These are phyloP conservation scores for Nansenia antarctica DNA, from an alignment of 2,113 vertebrate species.

Conservation along the genomic window DNA sequence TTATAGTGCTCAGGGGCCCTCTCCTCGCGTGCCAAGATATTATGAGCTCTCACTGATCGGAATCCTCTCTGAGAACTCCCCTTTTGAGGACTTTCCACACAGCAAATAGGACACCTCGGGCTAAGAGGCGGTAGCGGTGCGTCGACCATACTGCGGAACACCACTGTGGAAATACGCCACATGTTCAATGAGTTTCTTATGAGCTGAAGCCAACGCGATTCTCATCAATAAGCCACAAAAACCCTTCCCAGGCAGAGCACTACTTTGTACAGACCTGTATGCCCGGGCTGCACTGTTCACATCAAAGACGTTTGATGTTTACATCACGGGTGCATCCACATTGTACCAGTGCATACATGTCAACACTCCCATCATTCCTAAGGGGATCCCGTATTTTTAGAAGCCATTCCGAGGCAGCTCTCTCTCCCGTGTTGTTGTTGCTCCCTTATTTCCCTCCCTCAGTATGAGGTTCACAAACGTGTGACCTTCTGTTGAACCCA, in stretches of 20 bases:
- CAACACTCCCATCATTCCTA: slow-evolving; percentile 25
- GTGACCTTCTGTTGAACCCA: slow-evolving; percentile 44
- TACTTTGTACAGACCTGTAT: slow-evolving; percentile 34
- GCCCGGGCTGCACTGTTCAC: background rate
- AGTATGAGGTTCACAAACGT: slow-evolving; percentile 24
- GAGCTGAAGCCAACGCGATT: background rate
- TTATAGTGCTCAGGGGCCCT: background rate
- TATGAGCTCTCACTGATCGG: slow-evolving; percentile 5
- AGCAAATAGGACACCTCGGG: background rate
- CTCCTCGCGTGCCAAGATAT: slow-evolving; percentile 8
- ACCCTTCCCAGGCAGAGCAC: background rate
- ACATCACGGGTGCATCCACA: slow-evolving; percentile 12
- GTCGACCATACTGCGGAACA: background rate
- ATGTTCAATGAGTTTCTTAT: no score
- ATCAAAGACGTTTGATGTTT: slow-evolving; percentile 24
- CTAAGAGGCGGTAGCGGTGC: background rate
- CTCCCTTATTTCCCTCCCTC: slow-evolving; percentile 31
- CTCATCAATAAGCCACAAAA: background rate
- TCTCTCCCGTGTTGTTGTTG: slow-evolving; percentile 44
- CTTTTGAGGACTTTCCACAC: slow-evolving; percentile 6
- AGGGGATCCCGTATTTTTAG: slow-evolving; percentile 46
- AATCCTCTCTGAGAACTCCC: background rate
- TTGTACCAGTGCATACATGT: slow-evolving; percentile 27
- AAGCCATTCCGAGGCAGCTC: slow-evolving; percentile 13
- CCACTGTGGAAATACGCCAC: background rate